Percentiles rank a stretch among this genome's conserved stretches.
phyloP scores from a whole-genome alignment of 2,113 vertebrate species.

The Irena cyanogastra region DNA sequence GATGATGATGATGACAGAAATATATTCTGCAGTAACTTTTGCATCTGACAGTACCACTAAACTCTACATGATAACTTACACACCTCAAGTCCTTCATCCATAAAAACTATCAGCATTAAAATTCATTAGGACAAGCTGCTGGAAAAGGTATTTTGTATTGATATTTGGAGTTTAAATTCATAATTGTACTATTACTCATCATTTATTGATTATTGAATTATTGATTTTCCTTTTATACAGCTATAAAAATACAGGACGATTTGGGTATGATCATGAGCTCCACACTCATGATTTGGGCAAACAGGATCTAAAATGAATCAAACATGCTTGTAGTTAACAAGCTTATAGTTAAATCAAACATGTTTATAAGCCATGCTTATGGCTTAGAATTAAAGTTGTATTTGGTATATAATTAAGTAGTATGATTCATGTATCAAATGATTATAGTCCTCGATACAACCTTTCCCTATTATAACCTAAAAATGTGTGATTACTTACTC shows the following conservation, averaged over 20 bases:
- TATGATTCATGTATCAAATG: neutral
- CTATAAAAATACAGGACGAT: neutral
- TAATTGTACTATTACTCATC: neutral
- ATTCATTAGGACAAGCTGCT: neutral
- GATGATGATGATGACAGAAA: neutral
- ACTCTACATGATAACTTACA: neutral
- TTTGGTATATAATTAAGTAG: neutral
- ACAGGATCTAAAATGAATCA: neutral
- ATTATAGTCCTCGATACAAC: neutral
- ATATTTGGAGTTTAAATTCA: neutral
- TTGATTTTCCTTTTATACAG: neutral
- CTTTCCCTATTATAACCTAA: neutral
- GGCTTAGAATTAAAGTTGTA: neutral
- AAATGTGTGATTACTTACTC: neutral
- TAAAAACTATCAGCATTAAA: neutral
- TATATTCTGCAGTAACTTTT: neutral
- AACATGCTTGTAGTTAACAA: too few relatives aligned
- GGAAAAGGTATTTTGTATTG: neutral
- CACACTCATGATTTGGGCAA: neutral
- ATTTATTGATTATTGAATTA: neutral
- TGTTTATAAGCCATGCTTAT: too few relatives aligned
- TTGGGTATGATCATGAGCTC: neutral
- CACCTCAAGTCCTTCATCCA: neutral
- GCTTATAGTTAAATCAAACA: too few relatives aligned
- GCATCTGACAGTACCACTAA: neutral